Base-by-base conservation (phyloP, 2,888 invertebrate species). In the Prostheceraeus crozeri region DNA sequence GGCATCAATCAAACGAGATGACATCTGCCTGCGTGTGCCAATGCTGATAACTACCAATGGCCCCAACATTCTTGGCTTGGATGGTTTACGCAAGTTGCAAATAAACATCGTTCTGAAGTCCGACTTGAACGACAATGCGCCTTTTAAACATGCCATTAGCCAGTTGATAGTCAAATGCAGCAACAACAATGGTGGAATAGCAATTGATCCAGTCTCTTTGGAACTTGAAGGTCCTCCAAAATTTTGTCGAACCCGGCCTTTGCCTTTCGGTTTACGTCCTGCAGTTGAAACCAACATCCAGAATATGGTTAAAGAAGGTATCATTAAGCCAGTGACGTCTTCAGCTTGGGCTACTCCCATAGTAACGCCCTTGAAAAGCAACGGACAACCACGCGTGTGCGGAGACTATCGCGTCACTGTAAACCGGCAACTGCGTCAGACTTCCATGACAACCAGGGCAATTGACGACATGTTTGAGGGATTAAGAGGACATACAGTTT, bases 381-480 rank as follows among this genome's bases (percentile, higher is more conserved):
- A 4, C 4, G 48, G 14, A 10, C 6, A 8, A 19, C 48, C 48
- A 23, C 23, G 48, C 11, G 27, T 48, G 4, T 48, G 48, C 27
- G 48, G 48, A 25, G 48, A 48, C 14, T 48, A 48, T 14, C 23
- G 27, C 8, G 48, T 48, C 14, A 8, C 48, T 6, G 27, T 48
- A 6, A 48, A 48, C 27, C 48, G 25, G 23, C 48, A 48, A 23
- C 27, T 48, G 48, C 23, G 27, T 23, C 48, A 48, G 25, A 48
- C 48, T 19, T 8, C 23, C 27, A 19, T 6, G 25, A 48, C 23
- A 21, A 48, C 48, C 23, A 23, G 25, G 27, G n/a, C n/a, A n/a
- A n/a, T n/a, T n/a, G 48, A 48, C 23, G 48, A 48, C 27, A 48
- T 48, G 23, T 48, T 48, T 48, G 10, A 25, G 48, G 48, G 25